These are phyloP conservation scores for Fratercula arctica DNA, from an alignment of 2,797 vertebrate species.

Conservation along the genomic window DNA sequence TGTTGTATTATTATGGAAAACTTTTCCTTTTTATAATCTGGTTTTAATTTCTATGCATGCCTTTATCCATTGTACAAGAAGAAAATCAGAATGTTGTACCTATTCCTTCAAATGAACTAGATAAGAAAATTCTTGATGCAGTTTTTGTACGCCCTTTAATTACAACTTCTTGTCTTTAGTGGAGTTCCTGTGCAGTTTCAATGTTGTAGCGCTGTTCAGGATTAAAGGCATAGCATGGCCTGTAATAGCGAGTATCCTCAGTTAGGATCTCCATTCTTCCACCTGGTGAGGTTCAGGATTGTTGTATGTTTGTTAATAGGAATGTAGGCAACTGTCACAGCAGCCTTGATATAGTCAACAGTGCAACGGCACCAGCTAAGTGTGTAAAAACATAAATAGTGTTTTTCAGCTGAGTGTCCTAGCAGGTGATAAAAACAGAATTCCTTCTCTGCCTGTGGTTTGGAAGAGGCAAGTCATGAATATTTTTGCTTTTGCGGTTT, in stretches of 20 bases:
- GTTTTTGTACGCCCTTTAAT: not conserved
- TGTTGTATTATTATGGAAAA: not conserved
- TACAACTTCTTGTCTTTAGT: not conserved
- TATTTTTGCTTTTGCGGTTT: not conserved
- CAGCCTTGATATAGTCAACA: not conserved
- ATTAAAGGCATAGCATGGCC: not conserved
- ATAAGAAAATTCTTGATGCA: not conserved
- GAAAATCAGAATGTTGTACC: not conserved
- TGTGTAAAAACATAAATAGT: not conserved
- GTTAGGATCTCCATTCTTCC: not conserved
- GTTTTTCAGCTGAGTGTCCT: not conserved
- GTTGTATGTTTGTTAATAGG: not conserved
- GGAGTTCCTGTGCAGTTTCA: not conserved
- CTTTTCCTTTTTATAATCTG: not conserved
- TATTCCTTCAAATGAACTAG: not conserved
- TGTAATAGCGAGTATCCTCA: rapidly evolving
- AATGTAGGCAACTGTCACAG: not conserved
- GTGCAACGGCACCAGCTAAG: not conserved
- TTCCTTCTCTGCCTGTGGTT: not conserved
- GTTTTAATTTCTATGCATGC: not conserved
- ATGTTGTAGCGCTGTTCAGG: not conserved
- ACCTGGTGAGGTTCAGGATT: not conserved
- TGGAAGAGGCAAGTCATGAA: not conserved
- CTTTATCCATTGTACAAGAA: not conserved
- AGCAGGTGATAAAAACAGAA: not conserved